A percentile compares a stretch with the other conserved stretches of the same genome.
Evolutionary conservation across 2,797 vertebrate species (phyloP).

Genomic region (Amniataba percoides): DNA sequence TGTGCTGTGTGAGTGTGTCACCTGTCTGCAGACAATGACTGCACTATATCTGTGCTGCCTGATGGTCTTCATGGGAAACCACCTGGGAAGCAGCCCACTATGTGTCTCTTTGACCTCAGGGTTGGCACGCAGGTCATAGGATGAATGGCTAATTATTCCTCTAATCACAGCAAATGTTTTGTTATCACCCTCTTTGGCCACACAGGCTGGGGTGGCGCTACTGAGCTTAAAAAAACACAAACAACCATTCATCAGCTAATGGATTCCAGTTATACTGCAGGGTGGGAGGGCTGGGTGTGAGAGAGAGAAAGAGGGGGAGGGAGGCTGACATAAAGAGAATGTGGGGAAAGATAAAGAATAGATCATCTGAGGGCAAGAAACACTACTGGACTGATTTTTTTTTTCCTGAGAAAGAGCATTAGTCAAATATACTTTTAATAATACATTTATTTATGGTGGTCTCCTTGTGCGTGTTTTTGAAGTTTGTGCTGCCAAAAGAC

Average conservation of each 20-base stretch:
- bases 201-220: constrained; percentile 63
- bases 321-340: constrained; percentile 37
- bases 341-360: constrained; percentile 17
- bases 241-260: constrained; percentile 77
- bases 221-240: constrained; percentile 79
- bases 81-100: constrained; percentile 67
- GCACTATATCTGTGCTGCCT: constrained; percentile 48
- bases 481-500: background rate
- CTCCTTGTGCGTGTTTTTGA: constrained; percentile 22
- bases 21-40: constrained; percentile 61
- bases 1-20: constrained; percentile 35
- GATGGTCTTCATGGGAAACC: constrained; percentile 72
- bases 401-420: background rate
- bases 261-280: constrained; percentile 68
- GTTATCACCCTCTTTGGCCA: constrained; percentile 53
- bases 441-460: background rate
- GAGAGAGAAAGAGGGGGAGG: constrained; percentile 17
- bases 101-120: constrained; percentile 68
- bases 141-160: constrained; percentile 78
- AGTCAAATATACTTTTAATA: background rate
- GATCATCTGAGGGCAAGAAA: background rate
- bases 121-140: constrained; percentile 69
- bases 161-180: constrained; percentile 77
- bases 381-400: background rate
- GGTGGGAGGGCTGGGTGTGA: constrained; percentile 38